Conservation (phyloP, 2,888 invertebrate species). For the Acronicta leporina region DNA sequence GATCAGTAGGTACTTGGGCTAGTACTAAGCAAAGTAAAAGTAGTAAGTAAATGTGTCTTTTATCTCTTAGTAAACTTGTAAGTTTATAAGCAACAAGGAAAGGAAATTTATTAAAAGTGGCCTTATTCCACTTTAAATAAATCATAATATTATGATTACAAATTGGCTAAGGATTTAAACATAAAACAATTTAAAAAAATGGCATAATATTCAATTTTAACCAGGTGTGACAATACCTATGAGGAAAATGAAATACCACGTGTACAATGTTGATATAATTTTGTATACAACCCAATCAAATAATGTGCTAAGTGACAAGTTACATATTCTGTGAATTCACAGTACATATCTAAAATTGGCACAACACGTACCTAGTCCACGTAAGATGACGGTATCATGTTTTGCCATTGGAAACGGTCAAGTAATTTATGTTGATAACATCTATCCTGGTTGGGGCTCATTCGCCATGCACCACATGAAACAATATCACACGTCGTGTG, state of each 20-base stretch:
- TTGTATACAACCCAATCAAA: conserved; percentile 4
- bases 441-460: conserved; percentile 16
- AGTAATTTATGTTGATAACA: conserved; percentile 8
- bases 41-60: too few species aligned
- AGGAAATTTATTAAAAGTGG: too few species aligned
- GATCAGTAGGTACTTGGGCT: too few species aligned
- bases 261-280: conserved; percentile 5
- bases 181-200: too few species aligned
- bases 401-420: conserved; percentile 5
- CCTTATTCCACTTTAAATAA: too few species aligned
- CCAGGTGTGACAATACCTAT: background rate
- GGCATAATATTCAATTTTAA: too few species aligned
- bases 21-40: too few species aligned
- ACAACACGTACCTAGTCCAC: conserved; percentile 5
- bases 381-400: conserved; percentile 38
- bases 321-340: conserved; percentile 34
- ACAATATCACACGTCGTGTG: background rate
- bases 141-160: too few species aligned
- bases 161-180: too few species aligned
- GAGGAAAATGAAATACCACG: conserved; percentile 34
- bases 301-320: conserved; percentile 31
- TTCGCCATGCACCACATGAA: background rate
- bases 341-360: conserved; percentile 33
- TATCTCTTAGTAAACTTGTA: too few species aligned
- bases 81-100: too few species aligned